Base-by-base conservation (phyloP, 2,113 vertebrate genomes). In the Tetrax tetrax region DNA sequence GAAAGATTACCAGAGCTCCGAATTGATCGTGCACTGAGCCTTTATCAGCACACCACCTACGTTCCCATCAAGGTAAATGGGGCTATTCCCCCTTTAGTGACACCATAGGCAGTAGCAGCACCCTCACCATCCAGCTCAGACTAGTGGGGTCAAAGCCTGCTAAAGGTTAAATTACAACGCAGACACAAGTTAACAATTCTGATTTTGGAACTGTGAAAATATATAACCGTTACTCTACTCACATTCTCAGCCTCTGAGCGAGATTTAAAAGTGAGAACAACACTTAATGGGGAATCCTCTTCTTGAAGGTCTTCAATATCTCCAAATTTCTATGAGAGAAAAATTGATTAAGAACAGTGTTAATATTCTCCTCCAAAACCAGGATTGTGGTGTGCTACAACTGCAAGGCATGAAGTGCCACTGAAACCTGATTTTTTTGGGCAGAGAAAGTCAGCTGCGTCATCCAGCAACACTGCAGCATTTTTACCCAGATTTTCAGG, bases 181-280 rank as follows among this genome's bases (percentile, higher is more conserved):
- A 79, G n/a, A 38, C 6, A 22, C 6, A 22, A 60, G 13, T 41
- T 43, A 43, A 66, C 89, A 70, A 16, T 15, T 41, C 47, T 31
- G 48, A 53, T 63, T 68, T 63, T 86, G 78, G 35, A 48, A 24
- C 15, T 0, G 4, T 19, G 41, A 50, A n/a, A 50, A 65, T 17
- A 33, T 2, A 23, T 0, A 28, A 27, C 60, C 35, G 23, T 16
- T 17, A 57, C n/a, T 57, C 24, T 66, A 98, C 98, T 98, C 97
- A 99, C 99, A 95, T 98, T 99, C 96, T 99, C 98, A 57, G 99
- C 99, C 96, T 99, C 98, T 66, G 98, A 98, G 76, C 98, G 98
- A 31, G 98, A 98, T 93, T 98, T 99, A 87, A 99, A 99, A 35
- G 98, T 99, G 90, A 99, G 98, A 85, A 99, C 96, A 43, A 99